Conservation (phyloP, 1,140 invertebrate species). For the Zaprionus lachaisei region DNA sequence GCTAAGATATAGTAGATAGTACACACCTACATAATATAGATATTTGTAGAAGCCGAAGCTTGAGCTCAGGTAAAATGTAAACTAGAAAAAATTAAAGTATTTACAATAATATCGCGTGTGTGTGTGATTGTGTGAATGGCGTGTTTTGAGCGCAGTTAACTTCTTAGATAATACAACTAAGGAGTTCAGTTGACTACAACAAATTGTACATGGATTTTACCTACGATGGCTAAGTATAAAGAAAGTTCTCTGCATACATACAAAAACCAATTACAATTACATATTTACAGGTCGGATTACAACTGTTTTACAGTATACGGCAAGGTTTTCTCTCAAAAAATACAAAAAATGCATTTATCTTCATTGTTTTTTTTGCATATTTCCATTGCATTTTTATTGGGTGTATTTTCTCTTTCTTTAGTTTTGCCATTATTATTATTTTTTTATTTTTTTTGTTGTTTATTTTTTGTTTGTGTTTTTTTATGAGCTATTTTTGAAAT, state of each 20-base stretch:
- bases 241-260: constrained; percentile 50
- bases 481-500: constrained; percentile 50
- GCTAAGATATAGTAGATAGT: constrained; percentile 20
- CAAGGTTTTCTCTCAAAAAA: constrained; percentile 37
- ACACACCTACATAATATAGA: constrained; percentile 16
- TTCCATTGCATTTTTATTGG: constrained; percentile 34
- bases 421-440: constrained; percentile 33
- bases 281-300: constrained; percentile 56
- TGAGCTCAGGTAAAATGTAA: constrained; percentile 31
- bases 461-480: constrained; percentile 27
- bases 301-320: constrained; percentile 44
- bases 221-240: constrained; percentile 41
- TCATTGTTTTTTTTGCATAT: constrained; percentile 33
- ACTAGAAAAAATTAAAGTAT: constrained; percentile 20
- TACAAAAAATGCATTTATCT: constrained; percentile 48
- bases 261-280: constrained; percentile 59
- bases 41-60: constrained; percentile 26
- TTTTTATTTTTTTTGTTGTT: constrained; percentile 23
- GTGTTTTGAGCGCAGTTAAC: constrained; percentile 37
- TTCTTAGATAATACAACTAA: constrained; percentile 38
- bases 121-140: constrained; percentile 8
- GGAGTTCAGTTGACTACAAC: constrained; percentile 45
- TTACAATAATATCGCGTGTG: constrained; percentile 20
- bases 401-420: constrained; percentile 34
- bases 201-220: constrained; percentile 45